phyloP scores from a whole-genome alignment of 92 coral and sea anemone genomes.

The Parazoanthus darwini region DNA sequence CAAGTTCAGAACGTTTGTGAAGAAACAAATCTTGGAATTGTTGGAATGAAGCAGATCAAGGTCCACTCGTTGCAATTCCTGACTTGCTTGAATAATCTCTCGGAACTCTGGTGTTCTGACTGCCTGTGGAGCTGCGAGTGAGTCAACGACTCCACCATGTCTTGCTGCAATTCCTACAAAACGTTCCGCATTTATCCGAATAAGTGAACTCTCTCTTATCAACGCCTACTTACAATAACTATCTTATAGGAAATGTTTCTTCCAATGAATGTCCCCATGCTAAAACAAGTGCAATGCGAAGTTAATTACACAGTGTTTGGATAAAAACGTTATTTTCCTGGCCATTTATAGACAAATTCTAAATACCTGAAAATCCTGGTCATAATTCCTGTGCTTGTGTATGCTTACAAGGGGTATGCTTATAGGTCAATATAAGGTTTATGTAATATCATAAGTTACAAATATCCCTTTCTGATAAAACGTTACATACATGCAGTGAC shows the following conservation, averaged over 20 bases:
- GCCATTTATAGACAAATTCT: too few species aligned
- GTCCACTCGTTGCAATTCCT: conserved; percentile 78
- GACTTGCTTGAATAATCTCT: conserved; percentile 64
- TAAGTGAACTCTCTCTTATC: neutral
- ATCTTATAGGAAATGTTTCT: neutral
- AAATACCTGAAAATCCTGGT: too few species aligned
- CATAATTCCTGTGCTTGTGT: too few species aligned
- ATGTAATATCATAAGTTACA: too few species aligned
- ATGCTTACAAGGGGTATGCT: too few species aligned
- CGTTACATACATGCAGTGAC: too few species aligned
- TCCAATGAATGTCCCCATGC: neutral
- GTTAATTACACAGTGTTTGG: too few species aligned
- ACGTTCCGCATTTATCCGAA: neutral
- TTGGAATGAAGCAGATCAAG: conserved; percentile 74
- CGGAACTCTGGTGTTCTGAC: conserved; percentile 71
- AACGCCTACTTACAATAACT: neutral
- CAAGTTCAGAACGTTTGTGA: conserved; percentile 83
- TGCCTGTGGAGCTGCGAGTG: conserved; percentile 59
- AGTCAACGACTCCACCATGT: conserved; percentile 74
- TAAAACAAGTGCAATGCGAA: too few species aligned
- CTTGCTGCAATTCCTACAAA: conserved; percentile 68
- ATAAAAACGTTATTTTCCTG: too few species aligned
- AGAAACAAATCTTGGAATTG: conserved; percentile 78
- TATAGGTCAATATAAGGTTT: too few species aligned
- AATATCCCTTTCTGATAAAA: too few species aligned